phyloP scores from a whole-genome alignment of 2,888 invertebrate species.

The Malacosoma neustria region DNA sequence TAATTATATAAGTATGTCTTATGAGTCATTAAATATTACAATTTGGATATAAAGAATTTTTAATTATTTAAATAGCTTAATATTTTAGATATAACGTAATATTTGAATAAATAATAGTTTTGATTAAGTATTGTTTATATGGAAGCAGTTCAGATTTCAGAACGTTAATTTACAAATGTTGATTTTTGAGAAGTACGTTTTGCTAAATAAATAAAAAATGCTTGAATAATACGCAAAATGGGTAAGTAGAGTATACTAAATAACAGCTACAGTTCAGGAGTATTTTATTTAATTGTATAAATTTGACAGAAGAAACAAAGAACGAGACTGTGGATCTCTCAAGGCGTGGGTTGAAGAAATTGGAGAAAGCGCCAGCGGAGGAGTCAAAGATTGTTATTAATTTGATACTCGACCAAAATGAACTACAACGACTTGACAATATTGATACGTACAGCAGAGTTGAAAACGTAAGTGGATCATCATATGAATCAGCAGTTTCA shows the following conservation, averaged over 20 bases:
- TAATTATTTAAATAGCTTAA: no score
- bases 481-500: no score
- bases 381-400: conserved; percentile 80
- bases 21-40: no score
- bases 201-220: conserved; percentile 36
- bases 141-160: conserved; percentile 20
- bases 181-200: conserved; percentile 32
- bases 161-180: conserved; percentile 46
- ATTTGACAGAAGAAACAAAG: conserved; percentile 29
- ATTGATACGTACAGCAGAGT: conserved; percentile 87
- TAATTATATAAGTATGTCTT: no score
- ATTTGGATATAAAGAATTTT: no score
- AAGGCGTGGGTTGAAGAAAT: conserved; percentile 86
- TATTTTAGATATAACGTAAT: no score
- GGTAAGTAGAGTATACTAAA: conserved; percentile 27
- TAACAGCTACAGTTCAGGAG: not conserved
- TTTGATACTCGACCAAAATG: conserved; percentile 89
- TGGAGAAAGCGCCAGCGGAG: conserved; percentile 81
- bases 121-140: no score
- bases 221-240: conserved; percentile 32
- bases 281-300: conserved; percentile 3
- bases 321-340: conserved; percentile 82
- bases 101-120: no score
- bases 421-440: conserved; percentile 89
- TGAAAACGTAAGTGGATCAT: conserved; percentile 76